Evolutionary conservation across 2,888 invertebrate genomes (phyloP).

Genomic region (Chromoteleia sp.): DNA sequence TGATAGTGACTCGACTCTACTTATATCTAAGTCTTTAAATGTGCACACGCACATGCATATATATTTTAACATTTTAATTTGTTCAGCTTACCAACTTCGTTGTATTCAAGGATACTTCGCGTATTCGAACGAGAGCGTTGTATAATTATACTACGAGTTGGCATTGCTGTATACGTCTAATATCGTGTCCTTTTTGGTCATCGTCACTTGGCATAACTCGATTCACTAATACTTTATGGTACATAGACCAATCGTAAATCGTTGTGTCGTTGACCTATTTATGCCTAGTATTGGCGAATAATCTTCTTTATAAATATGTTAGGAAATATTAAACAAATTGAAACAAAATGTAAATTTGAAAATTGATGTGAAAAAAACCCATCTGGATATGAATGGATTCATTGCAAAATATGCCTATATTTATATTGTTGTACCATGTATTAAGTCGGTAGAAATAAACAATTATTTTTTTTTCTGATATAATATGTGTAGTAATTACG

Average conservation of each 20-base stretch:
- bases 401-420: slow-evolving; percentile 17
- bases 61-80: slow-evolving; percentile 40
- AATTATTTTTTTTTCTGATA: slow-evolving; percentile 5
- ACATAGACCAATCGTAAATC: slow-evolving; percentile 1
- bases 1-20: slow-evolving; percentile 36
- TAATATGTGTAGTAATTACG: slow-evolving; percentile 22
- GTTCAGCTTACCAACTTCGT: slow-evolving; percentile 34
- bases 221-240: slow-evolving; percentile 20
- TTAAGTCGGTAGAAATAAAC: slow-evolving; percentile 22
- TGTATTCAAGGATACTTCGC: slow-evolving; percentile 29
- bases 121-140: slow-evolving; percentile 4
- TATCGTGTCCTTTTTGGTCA: slow-evolving; percentile 34
- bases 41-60: slow-evolving; percentile 31
- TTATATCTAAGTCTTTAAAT: slow-evolving; percentile 35
- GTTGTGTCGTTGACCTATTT: slow-evolving; percentile 24
- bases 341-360: background rate
- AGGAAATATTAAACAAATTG: background rate
- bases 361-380: background rate
- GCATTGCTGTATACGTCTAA: slow-evolving; percentile 15
- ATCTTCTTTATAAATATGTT: background rate
- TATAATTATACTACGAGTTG: slow-evolving; percentile 31
- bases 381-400: slow-evolving; percentile 10
- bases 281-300: background rate
- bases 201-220: slow-evolving; percentile 55
- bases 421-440: slow-evolving; percentile 35